Percentiles rank a stretch among this genome's conserved stretches.
Conservation (phyloP, 2,888 invertebrate species). For the Parnassius orleans region DNA sequence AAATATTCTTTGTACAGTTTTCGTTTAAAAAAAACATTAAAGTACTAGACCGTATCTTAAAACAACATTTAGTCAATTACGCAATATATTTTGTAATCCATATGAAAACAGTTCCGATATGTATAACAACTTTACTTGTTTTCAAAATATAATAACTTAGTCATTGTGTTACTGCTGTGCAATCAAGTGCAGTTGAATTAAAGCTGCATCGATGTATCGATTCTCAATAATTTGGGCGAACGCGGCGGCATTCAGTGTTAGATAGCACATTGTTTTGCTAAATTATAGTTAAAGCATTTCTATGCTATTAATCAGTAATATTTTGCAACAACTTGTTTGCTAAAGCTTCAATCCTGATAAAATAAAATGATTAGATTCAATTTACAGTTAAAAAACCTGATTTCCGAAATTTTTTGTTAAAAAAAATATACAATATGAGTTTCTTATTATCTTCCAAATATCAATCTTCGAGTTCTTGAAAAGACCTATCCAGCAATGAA, state of each 20-base stretch:
- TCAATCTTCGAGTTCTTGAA: too few species aligned
- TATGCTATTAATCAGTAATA: conserved; percentile 9
- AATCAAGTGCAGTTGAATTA: conserved; percentile 40
- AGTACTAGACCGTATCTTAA: too few species aligned
- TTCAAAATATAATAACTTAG: conserved; percentile 25
- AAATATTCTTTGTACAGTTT: too few species aligned
- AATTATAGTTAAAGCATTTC: conserved; percentile 40
- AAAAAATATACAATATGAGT: too few species aligned
- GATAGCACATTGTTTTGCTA: conserved; percentile 45
- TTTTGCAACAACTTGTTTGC: too few species aligned
- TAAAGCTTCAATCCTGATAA: too few species aligned
- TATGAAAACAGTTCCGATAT: conserved; percentile 7
- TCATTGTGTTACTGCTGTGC: conserved; percentile 28
- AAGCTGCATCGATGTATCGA: conserved; percentile 47
- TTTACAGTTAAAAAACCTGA: too few species aligned
- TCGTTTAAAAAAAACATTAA: too few species aligned
- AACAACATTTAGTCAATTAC: not conserved
- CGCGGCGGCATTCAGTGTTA: conserved; percentile 34
- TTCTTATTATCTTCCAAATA: too few species aligned
- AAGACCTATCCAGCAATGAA: too few species aligned
- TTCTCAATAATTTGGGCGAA: conserved; percentile 52
- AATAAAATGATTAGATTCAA: too few species aligned
- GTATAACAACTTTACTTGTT: conserved; percentile 7
- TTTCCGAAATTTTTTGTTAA: too few species aligned
- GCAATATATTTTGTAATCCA: conserved; percentile 21